Conservation (phyloP, 1,140 invertebrate species). For the Zaprionus inermis region DNA sequence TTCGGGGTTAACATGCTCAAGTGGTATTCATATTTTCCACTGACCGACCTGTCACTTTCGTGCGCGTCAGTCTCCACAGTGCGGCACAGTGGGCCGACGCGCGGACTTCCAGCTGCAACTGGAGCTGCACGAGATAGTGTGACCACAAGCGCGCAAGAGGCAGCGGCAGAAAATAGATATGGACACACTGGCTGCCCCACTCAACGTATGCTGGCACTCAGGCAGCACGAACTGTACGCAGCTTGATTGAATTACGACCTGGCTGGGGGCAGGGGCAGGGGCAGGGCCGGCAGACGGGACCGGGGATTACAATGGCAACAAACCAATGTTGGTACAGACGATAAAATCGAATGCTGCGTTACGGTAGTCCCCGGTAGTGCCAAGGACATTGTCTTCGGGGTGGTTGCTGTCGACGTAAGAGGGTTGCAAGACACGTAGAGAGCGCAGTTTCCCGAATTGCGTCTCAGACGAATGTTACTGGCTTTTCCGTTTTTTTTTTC, state of each 20-base stretch:
- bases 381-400: conserved; percentile 38
- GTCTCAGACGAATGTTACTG: conserved; percentile 50
- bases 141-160: no score
- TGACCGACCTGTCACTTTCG: conserved; percentile 80
- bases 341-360: conserved; percentile 36
- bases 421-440: conserved; percentile 48
- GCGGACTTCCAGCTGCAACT: no score
- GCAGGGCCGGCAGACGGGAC: background rate
- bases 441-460: conserved; percentile 76
- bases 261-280: background rate
- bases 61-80: conserved; percentile 50
- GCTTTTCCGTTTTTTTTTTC: background rate
- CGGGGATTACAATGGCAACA: conserved; percentile 49
- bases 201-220: conserved; percentile 4
- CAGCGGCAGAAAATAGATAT: background rate
- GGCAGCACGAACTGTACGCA: conserved; percentile 26
- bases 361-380: conserved; percentile 18
- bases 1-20: conserved; percentile 82
- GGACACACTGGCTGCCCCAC: background rate
- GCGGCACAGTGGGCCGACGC: no score
- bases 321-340: conserved; percentile 36
- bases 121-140: no score
- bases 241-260: conserved; percentile 65
- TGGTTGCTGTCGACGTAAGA: conserved; percentile 37
- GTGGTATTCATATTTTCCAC: conserved; percentile 83